Base-by-base conservation (phyloP, 1,140 invertebrate species). In the Latrodectus geometricus region DNA sequence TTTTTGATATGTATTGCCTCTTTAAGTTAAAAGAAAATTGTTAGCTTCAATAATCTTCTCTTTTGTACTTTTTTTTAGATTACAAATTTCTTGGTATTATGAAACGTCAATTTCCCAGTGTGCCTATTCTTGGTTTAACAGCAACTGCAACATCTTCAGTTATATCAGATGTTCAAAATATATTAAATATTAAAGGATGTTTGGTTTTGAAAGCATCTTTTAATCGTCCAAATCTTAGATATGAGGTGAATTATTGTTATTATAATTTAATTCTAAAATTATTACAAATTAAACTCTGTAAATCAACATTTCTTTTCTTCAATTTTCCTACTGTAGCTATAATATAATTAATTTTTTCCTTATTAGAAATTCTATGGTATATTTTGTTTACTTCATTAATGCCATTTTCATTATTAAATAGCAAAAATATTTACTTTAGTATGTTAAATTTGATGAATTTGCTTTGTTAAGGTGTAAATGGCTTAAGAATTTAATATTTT, bases 81-180 rank as follows among this genome's bases (percentile, higher is more conserved):
- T 99, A 98, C 91, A 97, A 97, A 91, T 96, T 95, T 90, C 91
- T 99, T 21, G 95, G 95, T 3, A 94, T 96, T 80, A 92, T 99
- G 88, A 95, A 95, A 88, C 93, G 93, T 21, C 95, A 97, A 92
- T 98, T 97, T 90, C 94, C 94, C 1, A 93, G 94, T 81, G 93
- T 96, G n/a, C 96, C 97, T 15, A 95, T 98, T 86, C 91, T 98
- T 50, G 97, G 97, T 20, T 92, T 98, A 15, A 98, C 97, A 9
- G 97, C 97, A 0, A 98, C 97, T 17, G 96, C 96, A 0, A 97
- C 97, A 8, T 92, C 94, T 1, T 94, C 94, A 90, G 95, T 98
- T 8, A 93, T 96, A 9, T 90, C 91, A 17, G 97, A 98, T 92
- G 95, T 98, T 0, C 95, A 96, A 89, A 96, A 96, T 90, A 96